Conservation (phyloP, 2,797 vertebrate genomes). For the Rhynchonycteris naso region DNA sequence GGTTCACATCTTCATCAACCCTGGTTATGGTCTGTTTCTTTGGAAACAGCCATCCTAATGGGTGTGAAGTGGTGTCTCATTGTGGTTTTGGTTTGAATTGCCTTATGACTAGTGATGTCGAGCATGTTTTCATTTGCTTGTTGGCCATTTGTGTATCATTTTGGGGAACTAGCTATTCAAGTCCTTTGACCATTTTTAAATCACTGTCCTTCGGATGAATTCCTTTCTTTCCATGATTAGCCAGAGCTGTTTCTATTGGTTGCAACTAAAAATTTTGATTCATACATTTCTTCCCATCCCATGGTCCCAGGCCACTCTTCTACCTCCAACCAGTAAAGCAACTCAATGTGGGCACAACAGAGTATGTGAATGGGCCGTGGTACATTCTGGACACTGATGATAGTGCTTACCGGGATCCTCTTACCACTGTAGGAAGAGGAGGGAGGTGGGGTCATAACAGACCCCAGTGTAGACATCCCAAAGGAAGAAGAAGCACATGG, state of each 20-base stretch:
- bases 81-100: background rate
- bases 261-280: background rate
- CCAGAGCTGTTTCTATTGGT: background rate
- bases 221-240: background rate
- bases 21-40: background rate
- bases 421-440: background rate
- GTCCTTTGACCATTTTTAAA: background rate
- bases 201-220: background rate
- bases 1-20: background rate
- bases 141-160: background rate
- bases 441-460: background rate
- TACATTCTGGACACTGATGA: background rate
- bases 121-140: background rate
- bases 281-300: background rate
- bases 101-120: background rate
- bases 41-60: no score
- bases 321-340: background rate
- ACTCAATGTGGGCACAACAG: accelerated
- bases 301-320: background rate
- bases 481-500: accelerated
- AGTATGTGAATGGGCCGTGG: accelerated
- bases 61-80: background rate
- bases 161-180: background rate
- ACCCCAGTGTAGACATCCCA: background rate
- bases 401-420: background rate